A percentile compares a stretch with the other conserved stretches of the same genome.
Evolutionary conservation across 1,140 invertebrate genomes (phyloP).

Genomic region (Homarus americanus): DNA sequence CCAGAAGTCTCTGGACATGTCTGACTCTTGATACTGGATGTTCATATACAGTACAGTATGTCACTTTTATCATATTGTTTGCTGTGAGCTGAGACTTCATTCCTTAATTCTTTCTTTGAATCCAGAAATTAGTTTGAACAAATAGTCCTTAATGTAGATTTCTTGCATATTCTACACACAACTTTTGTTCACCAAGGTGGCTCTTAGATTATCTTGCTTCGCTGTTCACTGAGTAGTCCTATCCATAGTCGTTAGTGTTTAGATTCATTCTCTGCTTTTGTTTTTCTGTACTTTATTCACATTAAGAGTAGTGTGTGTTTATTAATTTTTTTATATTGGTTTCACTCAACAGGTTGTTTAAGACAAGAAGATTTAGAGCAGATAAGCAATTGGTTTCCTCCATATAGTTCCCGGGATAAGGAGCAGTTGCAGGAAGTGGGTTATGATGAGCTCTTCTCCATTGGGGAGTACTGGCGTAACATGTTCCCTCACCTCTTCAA

Average conservation of each 20-base stretch:
- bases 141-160: not conserved
- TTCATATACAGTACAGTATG: too few relatives aligned
- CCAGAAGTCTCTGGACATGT: too few relatives aligned
- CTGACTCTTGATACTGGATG: too few relatives aligned
- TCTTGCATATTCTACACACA: not conserved
- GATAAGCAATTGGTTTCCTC: conserved; percentile 47
- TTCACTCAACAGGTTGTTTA: conserved; percentile 46
- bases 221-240: too few relatives aligned
- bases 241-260: too few relatives aligned
- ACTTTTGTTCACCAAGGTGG: too few relatives aligned
- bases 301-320: not conserved
- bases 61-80: too few relatives aligned
- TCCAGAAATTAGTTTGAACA: not conserved
- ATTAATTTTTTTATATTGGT: not conserved
- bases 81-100: too few relatives aligned
- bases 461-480: conserved; percentile 52
- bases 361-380: conserved; percentile 26
- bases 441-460: conserved; percentile 39
- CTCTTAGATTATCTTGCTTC: too few relatives aligned
- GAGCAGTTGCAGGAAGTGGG: conserved; percentile 61
- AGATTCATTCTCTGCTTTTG: not conserved
- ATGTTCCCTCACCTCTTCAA: conserved; percentile 53
- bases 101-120: not conserved
- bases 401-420: conserved; percentile 46
- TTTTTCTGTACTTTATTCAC: not conserved